Evolutionary conservation across 2,797 vertebrate species (phyloP).

Genomic region (Zenarchopterus dispar): DNA sequence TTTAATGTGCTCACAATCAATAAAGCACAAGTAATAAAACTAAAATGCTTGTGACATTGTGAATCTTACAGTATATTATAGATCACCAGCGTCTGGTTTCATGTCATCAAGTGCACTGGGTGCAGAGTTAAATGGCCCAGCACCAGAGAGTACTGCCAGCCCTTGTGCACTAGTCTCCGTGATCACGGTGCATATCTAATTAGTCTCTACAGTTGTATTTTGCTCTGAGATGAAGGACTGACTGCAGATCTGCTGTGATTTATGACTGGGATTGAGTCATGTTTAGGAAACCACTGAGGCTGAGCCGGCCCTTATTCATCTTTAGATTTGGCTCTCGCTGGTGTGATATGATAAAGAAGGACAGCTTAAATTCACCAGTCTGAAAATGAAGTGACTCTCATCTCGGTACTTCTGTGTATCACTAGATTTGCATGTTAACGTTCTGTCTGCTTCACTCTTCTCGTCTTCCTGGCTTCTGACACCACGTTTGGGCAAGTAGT

Average conservation of each 20-base stretch:
- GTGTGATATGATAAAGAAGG: conserved; percentile 15
- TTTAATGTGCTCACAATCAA: conserved; percentile 50
- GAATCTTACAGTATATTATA: conserved; percentile 38
- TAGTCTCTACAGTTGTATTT: conserved; percentile 60
- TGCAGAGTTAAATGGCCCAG: conserved; percentile 62
- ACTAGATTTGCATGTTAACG: conserved; percentile 1
- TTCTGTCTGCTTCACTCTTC: too few species aligned
- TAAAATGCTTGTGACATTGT: conserved; percentile 42
- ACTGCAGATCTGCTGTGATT: conserved; percentile 58
- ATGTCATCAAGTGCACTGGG: conserved; percentile 58
- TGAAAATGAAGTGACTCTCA: conserved; percentile 9
- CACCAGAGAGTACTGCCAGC: conserved; percentile 49
- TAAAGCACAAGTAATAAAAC: conserved; percentile 51
- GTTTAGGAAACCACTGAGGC: conserved; percentile 36
- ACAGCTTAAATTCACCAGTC: conserved; percentile 11
- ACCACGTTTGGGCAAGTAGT: neutral
- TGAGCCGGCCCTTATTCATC: conserved; percentile 22
- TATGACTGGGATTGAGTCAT: conserved; percentile 43
- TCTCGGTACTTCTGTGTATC: conserved; percentile 1
- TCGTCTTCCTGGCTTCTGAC: neutral
- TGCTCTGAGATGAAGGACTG: conserved; percentile 45
- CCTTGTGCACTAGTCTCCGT: conserved; percentile 45
- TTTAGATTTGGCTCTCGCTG: conserved; percentile 14
- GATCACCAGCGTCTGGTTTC: conserved; percentile 48
- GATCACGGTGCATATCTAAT: conserved; percentile 69